Base-by-base conservation (phyloP, 2,113 vertebrate species). In the Poeciliopsis turrubarensis region DNA sequence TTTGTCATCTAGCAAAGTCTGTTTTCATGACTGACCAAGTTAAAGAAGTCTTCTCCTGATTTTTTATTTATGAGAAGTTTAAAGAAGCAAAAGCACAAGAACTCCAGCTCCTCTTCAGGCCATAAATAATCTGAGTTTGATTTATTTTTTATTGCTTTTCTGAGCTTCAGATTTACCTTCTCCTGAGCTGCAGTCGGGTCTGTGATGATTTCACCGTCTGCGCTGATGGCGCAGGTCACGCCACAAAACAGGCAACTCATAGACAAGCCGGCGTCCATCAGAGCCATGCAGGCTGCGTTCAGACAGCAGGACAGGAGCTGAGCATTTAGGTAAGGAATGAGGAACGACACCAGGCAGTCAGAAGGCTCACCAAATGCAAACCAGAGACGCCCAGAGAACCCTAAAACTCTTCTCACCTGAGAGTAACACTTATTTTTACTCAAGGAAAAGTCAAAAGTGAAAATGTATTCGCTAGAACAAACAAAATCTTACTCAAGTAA, bases 201-300 rank as follows among this genome's bases (percentile, higher is more conserved):
- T 0, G 96, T 94, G 60, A 93, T 34, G n/a, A 98, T 94, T 30
- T 80, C 68, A 0, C 95, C 95, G 0, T 96, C 91, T 0, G 88
- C 5, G 54, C 92, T 83, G 34, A 99, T 93, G 70, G 95, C 95
- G 3, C 97, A 99, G 8, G 96, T 96, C 68, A 99, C 91, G 0
- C 96, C 96, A 0, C 96, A 98, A 91, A 99, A 99, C 37, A 98
- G 93, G n/a, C 94, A 80, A 4, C 83, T 75, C 91, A 97, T 96
- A 0, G 97, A 96, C 75, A 98, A 89, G 3, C 97, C 97, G 0
- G 96, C 95, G 0, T 99, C 97, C 94, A 98, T 95, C 29, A 98
- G 77, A 0, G 94, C 96, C 95, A 97, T 95, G 78, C 97, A 98
- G 71, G 96, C 90, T 0, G 96, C 94, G 0, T 98, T 98, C 78